phyloP scores from a whole-genome alignment of 2,797 vertebrate species.

The Takifugu ocellatus region DNA sequence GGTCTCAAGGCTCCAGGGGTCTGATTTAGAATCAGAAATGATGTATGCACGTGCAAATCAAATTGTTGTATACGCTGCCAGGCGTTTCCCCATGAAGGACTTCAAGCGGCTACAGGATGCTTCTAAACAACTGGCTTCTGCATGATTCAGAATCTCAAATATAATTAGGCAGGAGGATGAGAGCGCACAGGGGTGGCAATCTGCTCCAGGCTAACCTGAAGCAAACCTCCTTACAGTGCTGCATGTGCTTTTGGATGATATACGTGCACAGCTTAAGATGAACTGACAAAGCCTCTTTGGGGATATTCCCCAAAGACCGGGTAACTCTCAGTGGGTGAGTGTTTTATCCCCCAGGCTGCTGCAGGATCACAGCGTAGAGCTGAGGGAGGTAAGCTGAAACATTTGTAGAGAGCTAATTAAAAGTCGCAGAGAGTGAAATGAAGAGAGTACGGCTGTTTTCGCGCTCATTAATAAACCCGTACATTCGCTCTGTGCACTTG shows the following conservation, averaged over 20 bases:
- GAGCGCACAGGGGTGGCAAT: conserved; percentile 38
- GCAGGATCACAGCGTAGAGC: conserved; percentile 14
- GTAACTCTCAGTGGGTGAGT: conserved; percentile 17
- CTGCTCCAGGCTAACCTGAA: conserved; percentile 54
- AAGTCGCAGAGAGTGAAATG: conserved; percentile 24
- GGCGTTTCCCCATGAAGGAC: conserved; percentile 30
- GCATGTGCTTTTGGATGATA: conserved; percentile 50
- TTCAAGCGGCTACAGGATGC: conserved; percentile 26
- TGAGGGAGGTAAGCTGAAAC: conserved; percentile 36
- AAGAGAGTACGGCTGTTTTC: conserved; percentile 2
- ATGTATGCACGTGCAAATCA: too few relatives aligned
- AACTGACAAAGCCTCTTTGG: conserved; percentile 51
- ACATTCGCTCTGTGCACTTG: conserved; percentile 7
- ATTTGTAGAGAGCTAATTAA: conserved; percentile 44
- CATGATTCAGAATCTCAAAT: too few relatives aligned
- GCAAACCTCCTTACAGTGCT: conserved; percentile 22
- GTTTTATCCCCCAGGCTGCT: conserved; percentile 17
- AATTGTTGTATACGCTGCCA: background rate
- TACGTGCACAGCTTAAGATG: conserved; percentile 30
- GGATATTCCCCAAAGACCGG: conserved; percentile 53
- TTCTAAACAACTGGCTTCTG: too few relatives aligned
- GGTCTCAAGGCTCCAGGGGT: too few relatives aligned
- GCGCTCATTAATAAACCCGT: background rate
- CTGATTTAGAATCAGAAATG: too few relatives aligned
- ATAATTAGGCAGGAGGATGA: conserved; percentile 19